Evolutionary conservation across 1,140 invertebrate species (phyloP).

Genomic region (Mycetomoellerius zeteki): DNA sequence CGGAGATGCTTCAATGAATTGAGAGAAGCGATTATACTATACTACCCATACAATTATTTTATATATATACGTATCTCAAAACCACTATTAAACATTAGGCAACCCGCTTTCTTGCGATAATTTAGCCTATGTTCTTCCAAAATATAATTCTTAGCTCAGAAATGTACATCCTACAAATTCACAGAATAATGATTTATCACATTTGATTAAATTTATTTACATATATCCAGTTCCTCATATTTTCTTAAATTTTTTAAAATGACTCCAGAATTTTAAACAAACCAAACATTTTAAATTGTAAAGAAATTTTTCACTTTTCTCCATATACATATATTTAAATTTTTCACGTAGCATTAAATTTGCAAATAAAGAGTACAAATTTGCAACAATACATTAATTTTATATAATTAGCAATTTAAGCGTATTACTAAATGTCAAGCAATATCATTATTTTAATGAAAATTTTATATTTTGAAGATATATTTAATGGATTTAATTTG

Average conservation of each 20-base stretch:
- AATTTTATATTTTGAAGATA: too few relatives aligned
- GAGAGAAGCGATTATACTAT: neutral
- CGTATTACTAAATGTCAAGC: neutral
- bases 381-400: neutral
- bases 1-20: constrained; percentile 43
- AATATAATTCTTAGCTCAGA: neutral
- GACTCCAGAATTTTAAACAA: too few relatives aligned
- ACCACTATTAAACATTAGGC: constrained; percentile 1
- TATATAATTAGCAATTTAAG: neutral
- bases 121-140: neutral
- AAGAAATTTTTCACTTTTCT: too few relatives aligned
- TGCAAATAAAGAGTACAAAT: neutral
- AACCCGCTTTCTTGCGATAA: neutral
- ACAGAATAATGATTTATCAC: neutral
- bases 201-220: neutral
- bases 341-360: neutral
- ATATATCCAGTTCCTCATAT: too few relatives aligned
- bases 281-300: too few relatives aligned
- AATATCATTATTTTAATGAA: neutral
- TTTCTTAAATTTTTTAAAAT: too few relatives aligned
- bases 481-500: neutral
- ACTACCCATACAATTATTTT: constrained; percentile 36
- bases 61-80: neutral
- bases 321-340: too few relatives aligned
- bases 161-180: neutral